These are phyloP conservation scores for Agriotes lineatus DNA, from an alignment of 2,888 invertebrate genomes.

Conservation along the genomic window DNA sequence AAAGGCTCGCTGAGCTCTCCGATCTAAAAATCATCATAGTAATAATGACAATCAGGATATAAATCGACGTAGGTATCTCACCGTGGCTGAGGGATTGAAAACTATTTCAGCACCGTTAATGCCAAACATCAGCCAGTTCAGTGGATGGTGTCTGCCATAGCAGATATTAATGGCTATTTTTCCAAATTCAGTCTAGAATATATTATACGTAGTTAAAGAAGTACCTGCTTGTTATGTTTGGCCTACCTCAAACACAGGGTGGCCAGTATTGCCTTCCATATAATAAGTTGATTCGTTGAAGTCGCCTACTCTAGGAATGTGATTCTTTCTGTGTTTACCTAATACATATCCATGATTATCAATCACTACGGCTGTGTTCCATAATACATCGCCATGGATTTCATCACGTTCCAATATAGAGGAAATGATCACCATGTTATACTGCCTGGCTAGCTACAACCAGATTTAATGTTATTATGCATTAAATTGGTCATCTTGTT, in stretches of 20 bases:
- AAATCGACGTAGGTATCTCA: constrained; percentile 65
- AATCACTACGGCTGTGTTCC: constrained; percentile 96
- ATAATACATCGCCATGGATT: constrained; percentile 83
- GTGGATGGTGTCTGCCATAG: constrained; percentile 97
- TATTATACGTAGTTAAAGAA: no score
- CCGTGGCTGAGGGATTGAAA: constrained; percentile 98
- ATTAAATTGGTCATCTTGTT: no score
- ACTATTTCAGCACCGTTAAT: constrained; percentile 98
- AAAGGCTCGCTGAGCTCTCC: constrained; percentile 86
- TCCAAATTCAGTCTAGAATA: constrained; percentile 81
- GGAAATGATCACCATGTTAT: constrained; percentile 94
- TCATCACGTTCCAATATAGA: constrained; percentile 94
- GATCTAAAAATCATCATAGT: constrained; percentile 57
- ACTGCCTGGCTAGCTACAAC: constrained; percentile 77
- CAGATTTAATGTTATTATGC: no score
- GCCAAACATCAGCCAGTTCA: constrained; percentile 98
- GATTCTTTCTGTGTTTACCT: constrained; percentile 98
- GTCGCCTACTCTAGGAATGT: constrained; percentile 96
- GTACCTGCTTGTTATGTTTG: no score
- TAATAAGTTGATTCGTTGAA: constrained; percentile 98
- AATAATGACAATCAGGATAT: not conserved
- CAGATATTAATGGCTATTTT: constrained; percentile 96
- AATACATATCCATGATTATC: constrained; percentile 85
- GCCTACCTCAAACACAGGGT: constrained; percentile 89
- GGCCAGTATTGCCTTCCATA: constrained; percentile 92